Evolutionary conservation across 37 sponge, comb jelly and placozoan species (phyloP).

Genomic region (Chondrosia reniformis): DNA sequence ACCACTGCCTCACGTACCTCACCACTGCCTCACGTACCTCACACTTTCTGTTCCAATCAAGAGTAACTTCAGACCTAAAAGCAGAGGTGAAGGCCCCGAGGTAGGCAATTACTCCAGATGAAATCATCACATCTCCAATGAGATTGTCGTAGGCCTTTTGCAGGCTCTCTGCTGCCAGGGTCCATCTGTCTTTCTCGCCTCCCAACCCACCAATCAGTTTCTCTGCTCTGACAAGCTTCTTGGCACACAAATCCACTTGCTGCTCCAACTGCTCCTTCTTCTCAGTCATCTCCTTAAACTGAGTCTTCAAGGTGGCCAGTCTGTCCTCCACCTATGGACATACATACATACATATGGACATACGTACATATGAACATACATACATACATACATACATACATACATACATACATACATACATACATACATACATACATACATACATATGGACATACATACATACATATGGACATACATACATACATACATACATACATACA

Average conservation of each 20-base stretch:
- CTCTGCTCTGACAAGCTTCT: slow-evolving; percentile 95
- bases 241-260: slow-evolving; percentile 93
- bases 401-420: neutral
- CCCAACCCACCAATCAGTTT: slow-evolving; percentile 99
- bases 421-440: neutral
- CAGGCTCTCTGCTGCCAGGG: slow-evolving; percentile 74
- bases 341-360: neutral
- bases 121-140: slow-evolving; percentile 94
- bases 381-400: neutral
- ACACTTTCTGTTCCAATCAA: slow-evolving; percentile 83
- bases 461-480: too few species aligned
- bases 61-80: slow-evolving; percentile 52
- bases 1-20: neutral
- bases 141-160: slow-evolving; percentile 91
- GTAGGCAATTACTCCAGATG: slow-evolving; percentile 96
- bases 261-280: slow-evolving; percentile 90
- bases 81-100: slow-evolving; percentile 97
- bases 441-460: too few species aligned
- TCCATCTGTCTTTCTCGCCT: slow-evolving; percentile 97
- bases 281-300: slow-evolving; percentile 84
- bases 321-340: slow-evolving; percentile 76
- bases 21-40: slow-evolving; percentile 32
- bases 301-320: slow-evolving; percentile 75
- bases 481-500: too few species aligned
- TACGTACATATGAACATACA: neutral